A percentile compares a stretch with the other conserved stretches of the same genome.
These are phyloP conservation scores for Gerris buenoi DNA, from an alignment of 1,140 invertebrate species.

Conservation along the genomic window DNA sequence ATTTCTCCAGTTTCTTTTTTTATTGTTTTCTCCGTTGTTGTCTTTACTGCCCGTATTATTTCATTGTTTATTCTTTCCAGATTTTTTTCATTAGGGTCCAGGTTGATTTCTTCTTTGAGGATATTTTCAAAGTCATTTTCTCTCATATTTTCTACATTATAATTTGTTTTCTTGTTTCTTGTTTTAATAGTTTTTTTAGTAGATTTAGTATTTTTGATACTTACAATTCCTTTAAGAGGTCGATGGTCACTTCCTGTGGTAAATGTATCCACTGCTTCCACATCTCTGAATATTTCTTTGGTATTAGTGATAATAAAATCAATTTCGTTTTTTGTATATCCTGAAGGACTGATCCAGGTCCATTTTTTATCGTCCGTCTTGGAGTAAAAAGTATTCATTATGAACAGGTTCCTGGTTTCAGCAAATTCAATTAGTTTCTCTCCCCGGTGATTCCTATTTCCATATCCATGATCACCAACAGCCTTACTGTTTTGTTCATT, in stretches of 20 bases:
- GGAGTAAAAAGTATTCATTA: slow-evolving; percentile 26
- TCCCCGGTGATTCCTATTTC: no score
- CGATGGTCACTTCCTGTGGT: not conserved
- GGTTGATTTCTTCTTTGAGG: not conserved
- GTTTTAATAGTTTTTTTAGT: not conserved
- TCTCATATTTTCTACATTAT: not conserved
- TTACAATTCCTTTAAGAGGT: no score
- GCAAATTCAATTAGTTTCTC: no score
- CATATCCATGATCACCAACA: no score
- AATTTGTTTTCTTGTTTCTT: not conserved
- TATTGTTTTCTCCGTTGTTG: not conserved
- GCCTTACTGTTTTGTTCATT: no score
- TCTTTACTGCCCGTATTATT: not conserved
- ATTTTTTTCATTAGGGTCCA: not conserved
- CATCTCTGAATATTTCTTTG: not conserved
- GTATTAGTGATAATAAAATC: not conserved
- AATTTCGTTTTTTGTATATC: not conserved
- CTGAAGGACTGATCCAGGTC: not conserved
- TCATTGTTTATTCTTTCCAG: not conserved
- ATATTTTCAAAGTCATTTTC: not conserved
- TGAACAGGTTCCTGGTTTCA: slow-evolving; percentile 23
- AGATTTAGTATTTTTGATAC: not conserved
- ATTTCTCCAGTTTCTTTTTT: no score
- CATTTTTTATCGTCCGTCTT: not conserved
- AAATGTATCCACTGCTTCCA: not conserved